Conservation (phyloP, 2,888 invertebrate species). For the Marasmarcha lunaedactyla region DNA sequence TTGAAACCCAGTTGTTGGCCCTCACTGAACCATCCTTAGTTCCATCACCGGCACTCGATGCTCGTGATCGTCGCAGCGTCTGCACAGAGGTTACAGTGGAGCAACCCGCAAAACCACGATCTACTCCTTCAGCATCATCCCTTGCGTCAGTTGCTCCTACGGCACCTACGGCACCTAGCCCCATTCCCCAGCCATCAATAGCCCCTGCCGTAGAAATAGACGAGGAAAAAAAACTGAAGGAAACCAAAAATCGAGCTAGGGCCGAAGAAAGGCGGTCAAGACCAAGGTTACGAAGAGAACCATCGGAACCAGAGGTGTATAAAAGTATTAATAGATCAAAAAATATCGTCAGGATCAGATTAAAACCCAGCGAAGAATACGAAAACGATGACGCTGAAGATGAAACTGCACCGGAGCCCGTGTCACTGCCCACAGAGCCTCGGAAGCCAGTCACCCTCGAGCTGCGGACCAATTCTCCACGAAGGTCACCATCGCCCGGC, state of each 20-base stretch:
- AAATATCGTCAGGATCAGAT: slow-evolving; percentile 72
- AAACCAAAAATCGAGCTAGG: slow-evolving; percentile 34
- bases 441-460: slow-evolving; percentile 74
- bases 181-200: background rate
- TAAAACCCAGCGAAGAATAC: slow-evolving; percentile 82
- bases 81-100: slow-evolving; percentile 50
- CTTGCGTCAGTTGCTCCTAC: slow-evolving; percentile 17
- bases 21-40: slow-evolving; percentile 19
- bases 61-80: slow-evolving; percentile 42
- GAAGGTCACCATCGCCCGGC: slow-evolving; percentile 71
- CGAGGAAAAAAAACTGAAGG: slow-evolving; percentile 40
- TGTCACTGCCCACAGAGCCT: slow-evolving; percentile 24
- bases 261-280: slow-evolving; percentile 39
- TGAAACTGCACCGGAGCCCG: slow-evolving; percentile 23
- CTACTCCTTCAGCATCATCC: slow-evolving; percentile 14
- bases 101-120: slow-evolving; percentile 1
- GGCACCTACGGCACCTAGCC: background rate
- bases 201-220: slow-evolving; percentile 15
- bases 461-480: slow-evolving; percentile 29
- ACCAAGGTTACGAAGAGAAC: slow-evolving; percentile 34
- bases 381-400: slow-evolving; percentile 62
- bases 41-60: slow-evolving; percentile 22
- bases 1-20: slow-evolving; percentile 51
- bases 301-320: slow-evolving; percentile 45
- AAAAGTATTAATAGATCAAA: slow-evolving; percentile 38